phyloP scores from a whole-genome alignment of 1,140 invertebrate species.

The Papilio xuthus region DNA sequence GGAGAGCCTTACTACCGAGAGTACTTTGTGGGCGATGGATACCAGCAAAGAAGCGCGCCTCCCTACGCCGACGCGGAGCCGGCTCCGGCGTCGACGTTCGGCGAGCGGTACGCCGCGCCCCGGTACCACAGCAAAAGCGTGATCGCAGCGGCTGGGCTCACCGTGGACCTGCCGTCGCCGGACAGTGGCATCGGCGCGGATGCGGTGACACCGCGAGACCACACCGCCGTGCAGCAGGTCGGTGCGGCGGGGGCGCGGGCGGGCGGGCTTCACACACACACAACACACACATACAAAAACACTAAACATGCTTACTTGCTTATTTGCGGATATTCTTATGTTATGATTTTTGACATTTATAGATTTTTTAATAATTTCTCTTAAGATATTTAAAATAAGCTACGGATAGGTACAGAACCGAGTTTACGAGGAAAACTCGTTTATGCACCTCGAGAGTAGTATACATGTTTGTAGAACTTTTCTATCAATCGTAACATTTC shows the following conservation, averaged over 20 bases:
- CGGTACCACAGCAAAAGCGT: slow-evolving; percentile 80
- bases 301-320: slow-evolving; percentile 43
- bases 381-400: not conserved
- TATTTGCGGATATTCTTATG: slow-evolving; percentile 44
- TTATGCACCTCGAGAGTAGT: slow-evolving; percentile 11
- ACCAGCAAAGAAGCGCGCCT: slow-evolving; percentile 75
- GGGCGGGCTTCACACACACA: slow-evolving; percentile 59
- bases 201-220: slow-evolving; percentile 93
- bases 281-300: slow-evolving; percentile 45
- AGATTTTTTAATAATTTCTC: slow-evolving; percentile 1
- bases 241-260: slow-evolving; percentile 71
- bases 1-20: slow-evolving; percentile 79
- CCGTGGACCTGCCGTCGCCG: slow-evolving; percentile 94
- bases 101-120: slow-evolving; percentile 75
- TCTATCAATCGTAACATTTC: slow-evolving; percentile 28
- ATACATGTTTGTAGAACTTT: not conserved
- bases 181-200: slow-evolving; percentile 96
- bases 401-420: slow-evolving; percentile 12
- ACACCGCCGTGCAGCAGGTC: slow-evolving; percentile 94
- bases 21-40: slow-evolving; percentile 76
- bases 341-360: slow-evolving; percentile 38
- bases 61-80: slow-evolving; percentile 73
- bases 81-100: slow-evolving; percentile 67
- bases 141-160: slow-evolving; percentile 87
- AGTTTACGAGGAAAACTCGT: slow-evolving; percentile 24